phyloP scores from a whole-genome alignment of 2,888 invertebrate species.

The Trachelus iudaicus region DNA sequence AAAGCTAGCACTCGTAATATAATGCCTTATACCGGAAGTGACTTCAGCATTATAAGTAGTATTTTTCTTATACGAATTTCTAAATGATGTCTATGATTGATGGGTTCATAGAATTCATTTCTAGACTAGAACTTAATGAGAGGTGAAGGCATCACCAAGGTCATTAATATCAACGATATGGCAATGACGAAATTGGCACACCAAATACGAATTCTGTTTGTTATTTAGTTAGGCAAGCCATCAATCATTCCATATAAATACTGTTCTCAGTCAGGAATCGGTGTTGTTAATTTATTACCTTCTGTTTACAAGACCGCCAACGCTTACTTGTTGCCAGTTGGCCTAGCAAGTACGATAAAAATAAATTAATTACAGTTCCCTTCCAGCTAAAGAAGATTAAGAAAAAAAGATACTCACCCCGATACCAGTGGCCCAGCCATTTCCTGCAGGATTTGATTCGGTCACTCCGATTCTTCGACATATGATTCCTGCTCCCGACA shows the following conservation, averaged over 20 bases:
- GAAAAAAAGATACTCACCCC: slow-evolving; percentile 61
- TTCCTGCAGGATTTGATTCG: slow-evolving; percentile 77
- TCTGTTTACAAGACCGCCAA: slow-evolving; percentile 51
- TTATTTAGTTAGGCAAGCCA: background rate
- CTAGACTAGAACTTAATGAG: background rate
- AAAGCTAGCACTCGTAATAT: background rate
- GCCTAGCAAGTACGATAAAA: slow-evolving; percentile 41
- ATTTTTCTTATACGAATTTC: background rate
- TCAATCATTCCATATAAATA: background rate
- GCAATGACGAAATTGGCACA: background rate
- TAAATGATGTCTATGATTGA: background rate
- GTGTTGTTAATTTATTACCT: slow-evolving; percentile 29
- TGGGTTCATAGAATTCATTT: background rate
- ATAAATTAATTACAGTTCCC: background rate
- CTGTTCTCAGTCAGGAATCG: background rate
- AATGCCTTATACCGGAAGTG: background rate
- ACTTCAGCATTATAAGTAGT: background rate
- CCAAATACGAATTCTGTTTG: slow-evolving; percentile 1
- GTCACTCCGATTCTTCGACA: slow-evolving; percentile 82
- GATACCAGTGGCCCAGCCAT: slow-evolving; percentile 82
- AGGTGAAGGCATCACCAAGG: background rate
- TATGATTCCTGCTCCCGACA: slow-evolving; percentile 76
- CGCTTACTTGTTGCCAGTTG: slow-evolving; percentile 58
- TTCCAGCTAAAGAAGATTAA: background rate
- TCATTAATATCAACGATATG: background rate